These are phyloP conservation scores for Tinea pellionella DNA, from an alignment of 2,888 invertebrate species.

Conservation along the genomic window DNA sequence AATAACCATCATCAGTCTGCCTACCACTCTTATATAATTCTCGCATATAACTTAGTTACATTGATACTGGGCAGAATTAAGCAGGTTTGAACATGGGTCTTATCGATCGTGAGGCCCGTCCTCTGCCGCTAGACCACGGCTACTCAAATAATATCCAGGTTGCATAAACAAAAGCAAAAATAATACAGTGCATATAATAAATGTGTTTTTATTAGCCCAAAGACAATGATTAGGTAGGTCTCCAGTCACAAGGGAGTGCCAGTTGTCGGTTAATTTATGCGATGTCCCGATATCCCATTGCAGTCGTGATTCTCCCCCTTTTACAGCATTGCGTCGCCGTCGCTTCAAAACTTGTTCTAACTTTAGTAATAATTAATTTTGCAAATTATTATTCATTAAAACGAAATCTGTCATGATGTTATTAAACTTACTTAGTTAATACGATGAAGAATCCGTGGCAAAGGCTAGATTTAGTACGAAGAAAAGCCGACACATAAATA, in stretches of 20 bases:
- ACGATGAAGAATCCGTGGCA: too few relatives aligned
- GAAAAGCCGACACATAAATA: too few relatives aligned
- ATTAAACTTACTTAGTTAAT: background rate
- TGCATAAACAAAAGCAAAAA: background rate
- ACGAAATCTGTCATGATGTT: background rate
- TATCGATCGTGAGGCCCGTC: too few relatives aligned
- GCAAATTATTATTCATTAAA: conserved; percentile 3
- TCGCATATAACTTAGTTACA: too few relatives aligned
- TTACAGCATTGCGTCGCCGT: conserved; percentile 9
- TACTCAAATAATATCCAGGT: too few relatives aligned
- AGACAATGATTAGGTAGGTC: conserved; percentile 9
- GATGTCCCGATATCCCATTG: conserved; percentile 29
- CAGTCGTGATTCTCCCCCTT: conserved; percentile 19
- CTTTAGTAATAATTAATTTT: conserved; percentile 1
- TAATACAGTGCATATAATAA: background rate
- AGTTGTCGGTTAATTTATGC: conserved; percentile 36
- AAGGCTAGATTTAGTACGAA: too few relatives aligned
- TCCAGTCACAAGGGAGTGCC: conserved; percentile 12
- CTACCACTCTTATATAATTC: too few relatives aligned
- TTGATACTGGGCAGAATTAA: too few relatives aligned
- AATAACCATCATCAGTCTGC: too few relatives aligned
- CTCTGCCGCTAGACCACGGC: too few relatives aligned
- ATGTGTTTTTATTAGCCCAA: conserved; percentile 1
- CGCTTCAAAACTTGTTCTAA: background rate
- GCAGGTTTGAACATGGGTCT: too few relatives aligned